Percentiles rank a stretch among this genome's conserved stretches.
Conservation (phyloP, 2,113 vertebrate species). For the Heterotilapia buettikoferi region DNA sequence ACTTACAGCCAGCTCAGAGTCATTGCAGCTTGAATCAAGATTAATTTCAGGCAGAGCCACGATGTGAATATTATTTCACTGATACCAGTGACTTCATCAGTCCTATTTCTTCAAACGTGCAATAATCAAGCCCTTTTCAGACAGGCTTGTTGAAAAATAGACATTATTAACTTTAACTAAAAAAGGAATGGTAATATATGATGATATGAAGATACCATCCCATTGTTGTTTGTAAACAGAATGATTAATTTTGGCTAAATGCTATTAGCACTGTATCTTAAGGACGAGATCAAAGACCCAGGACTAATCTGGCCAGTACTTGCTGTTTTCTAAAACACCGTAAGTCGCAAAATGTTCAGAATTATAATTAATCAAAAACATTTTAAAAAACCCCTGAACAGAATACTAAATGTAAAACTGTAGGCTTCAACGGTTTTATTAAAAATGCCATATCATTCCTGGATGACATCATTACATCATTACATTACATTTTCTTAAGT, state of each 20-base stretch:
- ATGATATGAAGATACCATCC: background rate
- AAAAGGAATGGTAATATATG: background rate
- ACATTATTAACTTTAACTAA: background rate
- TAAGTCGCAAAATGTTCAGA: background rate
- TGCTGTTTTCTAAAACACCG: background rate
- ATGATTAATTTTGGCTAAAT: background rate
- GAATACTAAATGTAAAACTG: background rate
- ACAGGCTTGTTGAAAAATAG: background rate
- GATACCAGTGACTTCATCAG: background rate
- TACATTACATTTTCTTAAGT: background rate
- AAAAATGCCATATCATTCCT: background rate
- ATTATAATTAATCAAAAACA: background rate
- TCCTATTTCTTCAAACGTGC: background rate
- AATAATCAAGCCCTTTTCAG: background rate
- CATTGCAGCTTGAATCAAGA: background rate
- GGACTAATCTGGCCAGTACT: background rate
- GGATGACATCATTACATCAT: background rate
- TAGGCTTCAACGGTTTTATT: background rate
- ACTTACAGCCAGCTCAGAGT: background rate
- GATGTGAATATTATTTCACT: background rate
- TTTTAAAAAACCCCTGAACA: fast-evolving
- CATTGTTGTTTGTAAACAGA: background rate
- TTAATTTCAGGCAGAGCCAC: background rate
- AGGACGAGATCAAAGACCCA: background rate
- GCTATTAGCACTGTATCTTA: background rate